These are phyloP conservation scores for Acyrthosiphon pisum DNA, from an alignment of 1,140 invertebrate species.

Conservation along the genomic window DNA sequence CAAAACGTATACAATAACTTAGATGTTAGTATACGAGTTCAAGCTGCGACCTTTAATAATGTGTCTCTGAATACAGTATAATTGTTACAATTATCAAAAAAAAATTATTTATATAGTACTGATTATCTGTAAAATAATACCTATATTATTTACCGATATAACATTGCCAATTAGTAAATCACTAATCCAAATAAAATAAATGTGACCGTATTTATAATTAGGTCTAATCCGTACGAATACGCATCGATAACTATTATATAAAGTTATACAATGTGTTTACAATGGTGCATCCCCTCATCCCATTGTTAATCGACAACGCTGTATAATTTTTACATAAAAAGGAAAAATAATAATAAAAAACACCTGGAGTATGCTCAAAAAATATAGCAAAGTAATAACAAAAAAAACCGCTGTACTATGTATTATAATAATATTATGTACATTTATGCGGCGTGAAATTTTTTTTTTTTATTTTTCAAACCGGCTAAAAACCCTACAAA, in stretches of 20 bases:
- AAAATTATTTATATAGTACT: not conserved
- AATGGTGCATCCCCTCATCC: not conserved
- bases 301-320: not conserved
- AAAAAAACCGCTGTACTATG: not conserved
- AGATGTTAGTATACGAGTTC: not conserved
- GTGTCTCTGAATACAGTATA: not conserved
- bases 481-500: not conserved
- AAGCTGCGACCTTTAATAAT: not conserved
- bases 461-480: not conserved
- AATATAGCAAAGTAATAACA: not conserved
- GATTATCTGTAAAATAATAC: not conserved
- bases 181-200: not conserved
- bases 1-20: not conserved
- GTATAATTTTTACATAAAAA: conserved; percentile 5
- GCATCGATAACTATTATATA: not conserved
- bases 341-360: not conserved
- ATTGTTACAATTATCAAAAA: not conserved
- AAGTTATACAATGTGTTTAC: not conserved
- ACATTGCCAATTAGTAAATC: not conserved
- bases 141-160: not conserved
- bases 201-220: not conserved
- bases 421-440: not conserved
- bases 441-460: not conserved
- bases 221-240: not conserved
- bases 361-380: not conserved